These are phyloP conservation scores for Euwallacea fornicatus DNA, from an alignment of 1,140 invertebrate species.

Conservation along the genomic window DNA sequence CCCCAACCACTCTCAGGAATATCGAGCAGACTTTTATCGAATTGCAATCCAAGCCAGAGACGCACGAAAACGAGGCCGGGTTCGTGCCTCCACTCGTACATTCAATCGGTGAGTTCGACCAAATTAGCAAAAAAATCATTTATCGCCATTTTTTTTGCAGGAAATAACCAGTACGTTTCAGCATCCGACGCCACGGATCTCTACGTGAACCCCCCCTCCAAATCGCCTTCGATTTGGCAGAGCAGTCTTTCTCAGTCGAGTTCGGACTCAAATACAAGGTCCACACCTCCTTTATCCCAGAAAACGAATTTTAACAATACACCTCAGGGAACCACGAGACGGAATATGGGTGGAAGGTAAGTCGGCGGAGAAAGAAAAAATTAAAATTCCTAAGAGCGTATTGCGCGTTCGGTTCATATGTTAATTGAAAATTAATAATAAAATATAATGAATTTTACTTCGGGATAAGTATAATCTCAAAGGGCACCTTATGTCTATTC, in stretches of 20 bases:
- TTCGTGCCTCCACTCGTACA: conserved; percentile 84
- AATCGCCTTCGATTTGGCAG: conserved; percentile 50
- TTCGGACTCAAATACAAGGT: conserved; percentile 55
- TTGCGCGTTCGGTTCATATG: neutral
- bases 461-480: too few species aligned
- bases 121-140: neutral
- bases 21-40: conserved; percentile 85
- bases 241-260: conserved; percentile 51
- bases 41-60: conserved; percentile 67
- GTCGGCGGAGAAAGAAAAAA: neutral
- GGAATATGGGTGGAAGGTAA: conserved; percentile 46
- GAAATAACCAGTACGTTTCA: conserved; percentile 52
- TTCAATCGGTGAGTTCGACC: conserved; percentile 49
- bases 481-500: too few species aligned
- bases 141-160: conserved; percentile 23
- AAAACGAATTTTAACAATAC: conserved; percentile 51
- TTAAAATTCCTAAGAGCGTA: neutral
- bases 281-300: conserved; percentile 51
- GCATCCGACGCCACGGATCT: conserved; percentile 45
- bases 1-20: conserved; percentile 87
- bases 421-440: too few species aligned
- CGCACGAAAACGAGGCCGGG: conserved; percentile 82
- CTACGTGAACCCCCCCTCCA: conserved; percentile 42
- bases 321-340: conserved; percentile 53
- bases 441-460: too few species aligned